Percentiles rank a stretch among this genome's conserved stretches.
Evolutionary conservation across 37 sponge, comb jelly and placozoan genomes (phyloP).

Genomic region (Geodia barretti): DNA sequence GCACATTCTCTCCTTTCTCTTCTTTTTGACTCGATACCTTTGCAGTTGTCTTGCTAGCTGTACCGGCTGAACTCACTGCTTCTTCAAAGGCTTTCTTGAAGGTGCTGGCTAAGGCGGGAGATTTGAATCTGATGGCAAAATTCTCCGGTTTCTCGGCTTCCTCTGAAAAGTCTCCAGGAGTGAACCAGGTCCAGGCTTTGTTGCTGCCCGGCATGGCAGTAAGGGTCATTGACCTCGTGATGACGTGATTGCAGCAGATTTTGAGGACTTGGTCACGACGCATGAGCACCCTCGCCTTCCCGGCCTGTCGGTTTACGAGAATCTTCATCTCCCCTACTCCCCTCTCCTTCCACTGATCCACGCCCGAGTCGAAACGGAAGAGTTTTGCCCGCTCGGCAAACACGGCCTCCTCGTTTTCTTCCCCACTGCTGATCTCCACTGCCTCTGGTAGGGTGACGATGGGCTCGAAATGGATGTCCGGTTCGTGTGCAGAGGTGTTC

Average conservation of each 20-base stretch:
- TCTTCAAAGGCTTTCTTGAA: conserved; percentile 74
- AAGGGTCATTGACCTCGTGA: conserved; percentile 72
- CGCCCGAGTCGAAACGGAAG: conserved; percentile 68
- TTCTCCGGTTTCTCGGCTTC: conserved; percentile 76
- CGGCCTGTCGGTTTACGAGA: conserved; percentile 51
- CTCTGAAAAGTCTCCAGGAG: conserved; percentile 79
- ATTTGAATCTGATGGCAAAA: conserved; percentile 80
- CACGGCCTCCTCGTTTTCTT: conserved; percentile 82
- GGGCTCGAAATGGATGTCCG: conserved; percentile 78
- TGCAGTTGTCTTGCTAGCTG: neutral
- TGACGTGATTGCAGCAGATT: conserved; percentile 90
- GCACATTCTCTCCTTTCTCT: neutral
- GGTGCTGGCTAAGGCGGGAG: conserved; percentile 51
- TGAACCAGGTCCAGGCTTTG: conserved; percentile 81
- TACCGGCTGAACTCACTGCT: neutral
- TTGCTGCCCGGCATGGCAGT: conserved; percentile 40
- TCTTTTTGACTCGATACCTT: neutral
- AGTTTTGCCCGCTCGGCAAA: conserved; percentile 76
- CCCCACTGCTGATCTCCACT: conserved; percentile 64
- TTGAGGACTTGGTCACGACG: conserved; percentile 87
- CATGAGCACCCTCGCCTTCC: conserved; percentile 80
- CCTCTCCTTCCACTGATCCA: conserved; percentile 85
- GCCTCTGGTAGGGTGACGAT: conserved; percentile 72
- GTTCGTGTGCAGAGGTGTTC: conserved; percentile 47
- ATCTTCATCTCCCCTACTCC: conserved; percentile 90